Base-by-base conservation (phyloP, 2,113 vertebrate genomes). In the Cebidichthys violaceus region DNA sequence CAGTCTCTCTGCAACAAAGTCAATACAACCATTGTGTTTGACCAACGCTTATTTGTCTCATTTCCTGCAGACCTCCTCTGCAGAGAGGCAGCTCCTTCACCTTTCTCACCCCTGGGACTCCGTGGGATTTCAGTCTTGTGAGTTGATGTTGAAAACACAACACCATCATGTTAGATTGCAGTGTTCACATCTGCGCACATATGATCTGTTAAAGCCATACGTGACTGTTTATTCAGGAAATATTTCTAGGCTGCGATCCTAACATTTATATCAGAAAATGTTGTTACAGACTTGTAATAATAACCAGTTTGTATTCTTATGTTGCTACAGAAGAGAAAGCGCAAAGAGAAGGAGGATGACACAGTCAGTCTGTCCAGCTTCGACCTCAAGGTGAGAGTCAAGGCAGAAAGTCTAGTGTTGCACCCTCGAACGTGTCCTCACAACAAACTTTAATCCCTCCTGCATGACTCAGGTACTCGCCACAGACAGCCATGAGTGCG, bases 71-170 rank as follows among this genome's bases (percentile, higher is more conserved):
- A 81, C 90, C 89, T 68, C 88, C 87, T 14, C 77, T 94, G 20
- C 91, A 93, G 78, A 93, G 93, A 88, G 92, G 90, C 41, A 90
- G 90, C 89, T 94, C 93, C 41, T 94, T 94, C 84, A 94, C 90
- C 3, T 94, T 94, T 55, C 92, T 93, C 33, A 92, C 93, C 17
- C 93, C 93, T 33, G 93, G 92, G 29, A 93, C 93, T 45, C 92
- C 93, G 0, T 94, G 93, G 93, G 93, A 94, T 70, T 94, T 94
- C 90, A 92, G 86, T 82, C 86, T 94, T 2, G 93, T 94, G 62
- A 93, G 92, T 91, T 35, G 6, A 75, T 41, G 20, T 17, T 77
- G 11, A 52, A 59, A 75, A 71, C 4, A 37, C 2, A 52, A 67
- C n/a, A 9, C n/a, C 31, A 65, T 24, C 2, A 47, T 60, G 6